Conservation (phyloP, 2,888 invertebrate species). For the Mythimna impura region DNA sequence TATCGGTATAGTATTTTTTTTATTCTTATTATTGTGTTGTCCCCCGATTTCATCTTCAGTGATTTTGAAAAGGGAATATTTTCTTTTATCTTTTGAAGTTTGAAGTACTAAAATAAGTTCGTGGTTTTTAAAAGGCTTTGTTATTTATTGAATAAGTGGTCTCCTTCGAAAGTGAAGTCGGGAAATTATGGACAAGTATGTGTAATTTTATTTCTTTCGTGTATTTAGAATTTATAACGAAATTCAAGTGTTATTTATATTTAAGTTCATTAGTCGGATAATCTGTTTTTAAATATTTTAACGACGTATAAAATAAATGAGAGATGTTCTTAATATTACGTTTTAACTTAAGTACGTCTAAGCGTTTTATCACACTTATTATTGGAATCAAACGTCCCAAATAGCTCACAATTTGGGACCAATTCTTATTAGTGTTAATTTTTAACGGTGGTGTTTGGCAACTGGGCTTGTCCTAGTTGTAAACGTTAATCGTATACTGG, state of each 20-base stretch:
- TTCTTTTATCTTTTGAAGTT: neutral
- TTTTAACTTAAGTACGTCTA: neutral
- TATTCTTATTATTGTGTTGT: constrained; percentile 5
- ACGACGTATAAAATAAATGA: neutral
- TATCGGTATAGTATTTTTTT: constrained; percentile 59
- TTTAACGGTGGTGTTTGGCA: too few species aligned
- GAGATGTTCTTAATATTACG: neutral
- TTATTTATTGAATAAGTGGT: constrained; percentile 21
- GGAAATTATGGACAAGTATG: constrained; percentile 55
- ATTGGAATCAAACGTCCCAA: too few species aligned
- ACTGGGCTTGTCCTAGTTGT: too few species aligned
- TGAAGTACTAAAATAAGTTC: constrained; percentile 23
- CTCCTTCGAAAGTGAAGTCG: constrained; percentile 57
- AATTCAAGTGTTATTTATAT: constrained; percentile 1
- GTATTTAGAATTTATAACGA: constrained; percentile 6
- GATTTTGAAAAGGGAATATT: constrained; percentile 20
- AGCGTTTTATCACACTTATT: too few species aligned
- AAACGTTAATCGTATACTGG: too few species aligned
- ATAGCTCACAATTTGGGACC: too few species aligned
- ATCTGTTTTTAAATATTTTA: constrained; percentile 12
- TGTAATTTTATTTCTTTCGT: constrained; percentile 21
- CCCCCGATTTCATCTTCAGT: constrained; percentile 56
- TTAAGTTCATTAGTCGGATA: constrained; percentile 1
- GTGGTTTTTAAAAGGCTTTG: constrained; percentile 12
- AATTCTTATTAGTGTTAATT: too few species aligned